Base-by-base conservation (phyloP, 2,797 vertebrate species). In the Mormyrops boulengeri region DNA sequence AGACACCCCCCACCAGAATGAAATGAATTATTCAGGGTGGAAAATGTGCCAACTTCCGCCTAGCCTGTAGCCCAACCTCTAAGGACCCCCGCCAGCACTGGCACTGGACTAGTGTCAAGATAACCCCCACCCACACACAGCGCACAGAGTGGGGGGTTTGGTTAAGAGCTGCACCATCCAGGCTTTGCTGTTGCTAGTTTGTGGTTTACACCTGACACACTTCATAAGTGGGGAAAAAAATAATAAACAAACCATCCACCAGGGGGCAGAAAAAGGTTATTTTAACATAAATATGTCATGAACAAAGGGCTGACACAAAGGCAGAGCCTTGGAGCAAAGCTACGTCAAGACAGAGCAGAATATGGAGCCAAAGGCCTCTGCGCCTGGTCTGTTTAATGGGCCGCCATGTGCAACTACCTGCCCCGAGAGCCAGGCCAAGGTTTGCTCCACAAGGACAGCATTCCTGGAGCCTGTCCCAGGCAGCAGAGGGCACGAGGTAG, bases 1-100 rank as follows among this genome's bases (percentile, higher is more conserved):
- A 93, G 89, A 1, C 86, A 89, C n/a, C 90, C 38, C 50, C 26
- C 22, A 26, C 6, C 73, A 26, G 69, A 19, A 34, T 86, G 2
- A 30, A 88, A 88, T 85, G 30, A 47, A 57, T 30, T 34, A 50
- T 82, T 82, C 77, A 82, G 41, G 77, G 4, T 30, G 44, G 62
- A 88, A 88, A 85, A 85, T 47, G 82, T 47, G 82, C 41, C 82
- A 85, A 85, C 22, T 6, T 11, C 84, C n/a, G 6, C 77, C 49
- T 85, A 49, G 47, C 50, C 84, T 85, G 49, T n/a, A 50, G 41
- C 84, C 44, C 49, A 50, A 77, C 47, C 47, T 82, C 77, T 47
- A 47, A 82, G 77, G 8, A 82, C 38, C 41, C 41, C 77, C 17
- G 8, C 5, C 17, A 22, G 7, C 19, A n/a, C 41, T 82, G 7